Conservation (phyloP, 2,797 vertebrate species). For the Tiaroga cobitis region DNA sequence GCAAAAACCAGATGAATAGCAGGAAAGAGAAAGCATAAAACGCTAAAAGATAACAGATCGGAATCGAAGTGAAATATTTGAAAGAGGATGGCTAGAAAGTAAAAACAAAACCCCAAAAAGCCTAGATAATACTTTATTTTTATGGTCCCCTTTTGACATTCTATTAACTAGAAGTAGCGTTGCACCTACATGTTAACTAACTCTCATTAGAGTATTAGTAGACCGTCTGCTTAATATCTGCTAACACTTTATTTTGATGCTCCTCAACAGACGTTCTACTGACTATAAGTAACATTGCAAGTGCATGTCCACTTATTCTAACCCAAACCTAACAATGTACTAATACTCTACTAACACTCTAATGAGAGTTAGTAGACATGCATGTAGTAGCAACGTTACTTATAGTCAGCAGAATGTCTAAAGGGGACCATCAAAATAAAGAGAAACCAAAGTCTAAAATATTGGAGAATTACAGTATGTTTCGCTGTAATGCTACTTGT, state of each 20-base stretch:
- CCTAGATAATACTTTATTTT: background rate
- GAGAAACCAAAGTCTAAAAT: background rate
- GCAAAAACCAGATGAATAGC: constrained; percentile 51
- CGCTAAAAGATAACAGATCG: background rate
- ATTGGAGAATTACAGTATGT: background rate
- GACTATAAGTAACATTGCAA: background rate
- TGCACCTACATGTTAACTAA: background rate
- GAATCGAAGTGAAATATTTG: constrained; percentile 52
- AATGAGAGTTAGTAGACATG: background rate
- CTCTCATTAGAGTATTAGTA: background rate
- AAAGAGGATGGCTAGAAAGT: background rate
- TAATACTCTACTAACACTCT: background rate
- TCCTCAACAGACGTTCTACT: background rate
- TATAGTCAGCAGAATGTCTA: background rate
- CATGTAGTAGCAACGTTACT: background rate
- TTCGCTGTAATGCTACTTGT: background rate
- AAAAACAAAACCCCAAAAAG: background rate
- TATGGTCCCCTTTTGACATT: background rate
- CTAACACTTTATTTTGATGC: background rate
- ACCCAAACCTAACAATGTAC: background rate
- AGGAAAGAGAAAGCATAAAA: constrained; percentile 58
- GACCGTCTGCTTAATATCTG: background rate
- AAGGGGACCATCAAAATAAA: background rate
- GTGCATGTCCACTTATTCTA: background rate
- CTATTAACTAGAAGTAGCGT: background rate